phyloP scores from a whole-genome alignment of 30 jellyfish, hydroid and myxozoan genomes.

The Aurelia sp. region DNA sequence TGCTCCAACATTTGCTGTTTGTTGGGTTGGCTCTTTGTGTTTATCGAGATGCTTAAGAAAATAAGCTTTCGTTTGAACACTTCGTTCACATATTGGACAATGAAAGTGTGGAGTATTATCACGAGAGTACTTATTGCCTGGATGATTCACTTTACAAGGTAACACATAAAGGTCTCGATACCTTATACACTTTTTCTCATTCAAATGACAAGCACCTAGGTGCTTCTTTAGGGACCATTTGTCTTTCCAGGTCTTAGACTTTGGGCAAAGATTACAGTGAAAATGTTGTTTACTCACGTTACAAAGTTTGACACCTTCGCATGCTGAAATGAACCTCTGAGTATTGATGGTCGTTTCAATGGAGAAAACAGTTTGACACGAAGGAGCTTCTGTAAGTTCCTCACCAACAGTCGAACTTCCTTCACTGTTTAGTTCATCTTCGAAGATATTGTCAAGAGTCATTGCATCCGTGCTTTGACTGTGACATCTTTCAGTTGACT shows the following conservation, averaged over 20 bases:
- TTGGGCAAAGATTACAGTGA: conserved; percentile 5
- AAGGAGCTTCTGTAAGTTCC: background rate
- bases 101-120: conserved; percentile 6
- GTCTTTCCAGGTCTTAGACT: too few relatives aligned
- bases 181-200: too few relatives aligned
- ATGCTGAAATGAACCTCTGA: background rate
- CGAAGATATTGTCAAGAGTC: background rate
- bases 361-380: background rate
- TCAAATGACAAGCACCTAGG: too few relatives aligned
- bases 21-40: background rate
- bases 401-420: too few relatives aligned
- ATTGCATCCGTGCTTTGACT: background rate
- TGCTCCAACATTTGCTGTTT: background rate
- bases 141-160: conserved; percentile 14
- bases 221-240: too few relatives aligned
- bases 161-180: background rate
- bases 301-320: conserved; percentile 11
- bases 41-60: background rate
- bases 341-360: background rate
- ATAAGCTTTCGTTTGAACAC: background rate
- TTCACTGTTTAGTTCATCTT: too few relatives aligned
- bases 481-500: background rate
- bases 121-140: background rate
- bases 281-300: background rate
- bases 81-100: conserved; percentile 14